Percentiles rank a stretch among this genome's conserved stretches.
phyloP scores from a whole-genome alignment of 2,113 vertebrate genomes.

The Echinops telfairi region DNA sequence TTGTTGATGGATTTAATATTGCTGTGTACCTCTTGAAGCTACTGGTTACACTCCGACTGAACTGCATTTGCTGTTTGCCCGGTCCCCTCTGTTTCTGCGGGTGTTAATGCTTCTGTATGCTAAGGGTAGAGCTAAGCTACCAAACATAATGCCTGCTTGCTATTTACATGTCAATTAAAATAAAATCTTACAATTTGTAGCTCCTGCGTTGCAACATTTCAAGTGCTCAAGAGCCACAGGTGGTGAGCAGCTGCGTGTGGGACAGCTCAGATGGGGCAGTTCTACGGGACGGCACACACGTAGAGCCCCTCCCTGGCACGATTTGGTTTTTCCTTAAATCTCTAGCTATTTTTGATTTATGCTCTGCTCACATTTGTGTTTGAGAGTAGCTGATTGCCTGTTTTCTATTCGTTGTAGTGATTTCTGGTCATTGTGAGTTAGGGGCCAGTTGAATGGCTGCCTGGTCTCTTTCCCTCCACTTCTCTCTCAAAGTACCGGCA shows the following conservation, averaged over 20 bases:
- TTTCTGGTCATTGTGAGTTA: background rate
- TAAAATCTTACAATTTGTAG: background rate
- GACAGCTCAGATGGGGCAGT: background rate
- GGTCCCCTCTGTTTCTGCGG: conserved; percentile 15
- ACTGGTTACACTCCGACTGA: conserved; percentile 9
- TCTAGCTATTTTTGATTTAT: background rate
- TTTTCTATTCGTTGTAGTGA: background rate
- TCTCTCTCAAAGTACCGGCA: background rate
- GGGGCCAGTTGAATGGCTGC: background rate
- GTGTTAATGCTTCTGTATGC: background rate
- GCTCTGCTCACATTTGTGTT: background rate
- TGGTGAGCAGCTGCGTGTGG: background rate
- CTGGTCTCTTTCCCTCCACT: background rate
- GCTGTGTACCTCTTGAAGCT: conserved; percentile 20
- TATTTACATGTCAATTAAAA: conserved; percentile 33
- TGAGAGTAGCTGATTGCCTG: background rate
- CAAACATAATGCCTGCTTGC: background rate
- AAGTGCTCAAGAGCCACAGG: background rate
- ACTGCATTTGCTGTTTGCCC: background rate
- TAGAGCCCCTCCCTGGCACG: background rate
- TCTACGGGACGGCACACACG: background rate
- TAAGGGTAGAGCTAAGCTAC: background rate
- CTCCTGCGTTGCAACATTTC: conserved; percentile 14
- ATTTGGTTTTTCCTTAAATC: conserved; percentile 24
- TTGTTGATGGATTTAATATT: conserved; percentile 35